phyloP scores from a whole-genome alignment of 2,797 vertebrate species.

The Phataginus tetradactyla region DNA sequence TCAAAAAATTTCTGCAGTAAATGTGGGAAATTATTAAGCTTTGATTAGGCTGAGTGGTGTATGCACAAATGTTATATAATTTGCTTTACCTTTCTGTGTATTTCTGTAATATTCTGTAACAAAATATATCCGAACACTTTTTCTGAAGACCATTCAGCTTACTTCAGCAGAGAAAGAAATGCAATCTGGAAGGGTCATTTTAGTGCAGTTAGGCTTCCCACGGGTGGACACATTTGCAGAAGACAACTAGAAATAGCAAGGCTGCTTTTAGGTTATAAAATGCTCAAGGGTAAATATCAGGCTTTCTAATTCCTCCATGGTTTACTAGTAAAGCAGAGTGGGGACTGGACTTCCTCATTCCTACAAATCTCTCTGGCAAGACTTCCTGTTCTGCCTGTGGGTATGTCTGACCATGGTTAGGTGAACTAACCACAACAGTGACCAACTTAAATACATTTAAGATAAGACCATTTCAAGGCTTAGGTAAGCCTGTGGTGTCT shows the following conservation, averaged over 20 bases:
- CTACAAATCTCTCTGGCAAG: neutral
- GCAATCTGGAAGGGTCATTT: neutral
- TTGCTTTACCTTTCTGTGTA: constrained; percentile 20
- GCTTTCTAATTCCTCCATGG: neutral
- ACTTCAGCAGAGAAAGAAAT: constrained; percentile 40
- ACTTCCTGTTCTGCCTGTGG: neutral
- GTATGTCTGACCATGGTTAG: neutral
- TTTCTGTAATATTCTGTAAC: constrained; percentile 1
- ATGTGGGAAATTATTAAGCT: constrained; percentile 14
- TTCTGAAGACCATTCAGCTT: constrained; percentile 15
- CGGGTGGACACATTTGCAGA: neutral
- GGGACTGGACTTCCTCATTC: neutral
- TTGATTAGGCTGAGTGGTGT: neutral
- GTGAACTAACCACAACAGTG: neutral
- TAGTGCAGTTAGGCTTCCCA: constrained; percentile 17
- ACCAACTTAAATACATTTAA: constrained; percentile 7
- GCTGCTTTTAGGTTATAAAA: constrained; percentile 21
- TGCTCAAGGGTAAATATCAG: constrained; percentile 14
- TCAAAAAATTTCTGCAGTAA: neutral
- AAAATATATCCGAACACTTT: constrained; percentile 46
- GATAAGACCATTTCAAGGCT: neutral
- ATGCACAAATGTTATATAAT: neutral
- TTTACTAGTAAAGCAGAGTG: neutral
- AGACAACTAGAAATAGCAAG: constrained; percentile 12
- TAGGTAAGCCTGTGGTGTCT: neutral